Conservation (phyloP, 2,888 invertebrate species). For the Lasioglossum morio region DNA sequence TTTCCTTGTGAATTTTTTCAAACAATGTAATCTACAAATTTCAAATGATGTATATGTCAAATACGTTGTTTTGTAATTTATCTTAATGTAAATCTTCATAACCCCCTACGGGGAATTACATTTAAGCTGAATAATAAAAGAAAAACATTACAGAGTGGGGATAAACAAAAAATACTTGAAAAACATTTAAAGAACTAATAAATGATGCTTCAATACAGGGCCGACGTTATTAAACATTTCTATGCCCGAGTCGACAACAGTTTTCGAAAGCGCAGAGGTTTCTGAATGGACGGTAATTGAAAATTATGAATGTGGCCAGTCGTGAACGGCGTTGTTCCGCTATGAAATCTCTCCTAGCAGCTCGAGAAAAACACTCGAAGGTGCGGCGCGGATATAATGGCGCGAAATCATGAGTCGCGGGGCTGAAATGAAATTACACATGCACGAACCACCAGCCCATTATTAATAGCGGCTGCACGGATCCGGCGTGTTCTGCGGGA, state of each 20-base stretch:
- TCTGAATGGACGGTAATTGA: background rate
- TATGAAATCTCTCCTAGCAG: background rate
- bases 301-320: background rate
- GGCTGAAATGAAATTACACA: conserved; percentile 29
- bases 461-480: conserved; percentile 27
- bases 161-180: background rate
- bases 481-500: conserved; percentile 9
- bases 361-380: background rate
- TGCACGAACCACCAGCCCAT: background rate
- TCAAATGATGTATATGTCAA: too few species aligned
- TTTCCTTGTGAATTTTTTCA: too few species aligned
- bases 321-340: background rate
- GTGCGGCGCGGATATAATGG: background rate
- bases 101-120: too few species aligned
- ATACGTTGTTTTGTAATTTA: too few species aligned
- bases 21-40: too few species aligned
- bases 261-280: background rate
- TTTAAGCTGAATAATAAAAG: too few species aligned
- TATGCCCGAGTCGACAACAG: background rate
- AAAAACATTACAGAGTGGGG: too few species aligned
- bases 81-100: too few species aligned
- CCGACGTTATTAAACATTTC: background rate
- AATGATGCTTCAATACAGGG: too few species aligned
- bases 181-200: too few species aligned
- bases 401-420: conserved; percentile 11